These are phyloP conservation scores for Catharus bicknelli DNA, from an alignment of 2,113 vertebrate species.

Conservation along the genomic window DNA sequence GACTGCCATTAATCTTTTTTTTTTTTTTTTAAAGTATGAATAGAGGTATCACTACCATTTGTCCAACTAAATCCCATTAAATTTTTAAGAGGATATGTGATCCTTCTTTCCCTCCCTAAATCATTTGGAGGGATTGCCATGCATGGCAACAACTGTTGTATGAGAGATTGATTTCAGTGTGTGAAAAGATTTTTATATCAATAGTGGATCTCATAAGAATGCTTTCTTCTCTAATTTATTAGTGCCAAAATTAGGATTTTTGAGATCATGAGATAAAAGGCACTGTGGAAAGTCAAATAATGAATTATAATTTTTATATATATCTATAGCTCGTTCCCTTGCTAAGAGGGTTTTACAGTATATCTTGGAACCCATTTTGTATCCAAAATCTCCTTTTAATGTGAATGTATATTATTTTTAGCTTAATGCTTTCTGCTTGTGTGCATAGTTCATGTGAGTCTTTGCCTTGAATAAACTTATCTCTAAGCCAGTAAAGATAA, in stretches of 20 bases:
- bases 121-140: not conserved
- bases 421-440: not conserved
- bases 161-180: not conserved
- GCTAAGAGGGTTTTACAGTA: not conserved
- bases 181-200: slow-evolving; percentile 7
- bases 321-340: not conserved
- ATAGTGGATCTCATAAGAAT: not conserved
- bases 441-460: not conserved
- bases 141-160: not conserved
- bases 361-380: not conserved
- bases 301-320: slow-evolving; percentile 6
- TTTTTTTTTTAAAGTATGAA: not conserved
- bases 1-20: not conserved
- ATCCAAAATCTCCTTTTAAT: slow-evolving; percentile 15
- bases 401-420: not conserved
- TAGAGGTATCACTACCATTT: not conserved
- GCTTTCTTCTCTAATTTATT: slow-evolving; percentile 20
- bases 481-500: slow-evolving; percentile 1
- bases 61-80: not conserved
- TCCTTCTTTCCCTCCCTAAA: not conserved
- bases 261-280: slow-evolving; percentile 11
- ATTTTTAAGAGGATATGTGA: not conserved
- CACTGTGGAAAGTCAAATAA: not conserved
- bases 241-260: not conserved
- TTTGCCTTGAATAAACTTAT: slow-evolving; percentile 20